phyloP scores from a whole-genome alignment of 1,140 invertebrate genomes.

The Drosophila repleta region DNA sequence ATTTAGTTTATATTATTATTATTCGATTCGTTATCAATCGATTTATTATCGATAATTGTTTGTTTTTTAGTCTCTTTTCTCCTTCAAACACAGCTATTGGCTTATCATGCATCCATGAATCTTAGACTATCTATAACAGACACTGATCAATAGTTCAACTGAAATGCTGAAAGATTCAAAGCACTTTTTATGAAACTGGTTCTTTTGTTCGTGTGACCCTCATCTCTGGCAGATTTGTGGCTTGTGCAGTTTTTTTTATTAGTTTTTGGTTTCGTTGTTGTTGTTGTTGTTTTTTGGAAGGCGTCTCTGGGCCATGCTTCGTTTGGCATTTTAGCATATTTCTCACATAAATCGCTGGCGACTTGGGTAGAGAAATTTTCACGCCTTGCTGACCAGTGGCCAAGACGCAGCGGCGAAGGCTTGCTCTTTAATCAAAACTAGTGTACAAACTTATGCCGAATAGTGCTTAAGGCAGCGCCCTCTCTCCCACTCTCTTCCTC shows the following conservation, averaged over 20 bases:
- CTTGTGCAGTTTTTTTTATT: constrained; percentile 23
- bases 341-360: constrained; percentile 77
- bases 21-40: too few relatives aligned
- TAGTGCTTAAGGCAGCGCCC: constrained; percentile 35
- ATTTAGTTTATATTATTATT: too few relatives aligned
- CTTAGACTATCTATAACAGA: neutral
- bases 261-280: constrained; percentile 15
- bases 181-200: constrained; percentile 22
- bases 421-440: constrained; percentile 57
- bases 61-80: too few relatives aligned
- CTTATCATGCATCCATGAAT: neutral
- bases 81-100: constrained; percentile 6
- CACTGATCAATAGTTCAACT: neutral
- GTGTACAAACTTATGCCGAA: constrained; percentile 50
- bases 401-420: constrained; percentile 26
- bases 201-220: constrained; percentile 40
- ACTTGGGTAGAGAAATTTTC: constrained; percentile 78
- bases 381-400: constrained; percentile 64
- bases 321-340: constrained; percentile 77
- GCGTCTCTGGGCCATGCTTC: constrained; percentile 49
- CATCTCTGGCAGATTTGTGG: constrained; percentile 37
- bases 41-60: too few relatives aligned
- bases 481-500: constrained; percentile 3
- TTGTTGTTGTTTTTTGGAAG: constrained; percentile 5
- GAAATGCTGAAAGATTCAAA: constrained; percentile 11